These are phyloP conservation scores for Rhea americana DNA, from an alignment of 2,113 vertebrate genomes.

Conservation along the genomic window DNA sequence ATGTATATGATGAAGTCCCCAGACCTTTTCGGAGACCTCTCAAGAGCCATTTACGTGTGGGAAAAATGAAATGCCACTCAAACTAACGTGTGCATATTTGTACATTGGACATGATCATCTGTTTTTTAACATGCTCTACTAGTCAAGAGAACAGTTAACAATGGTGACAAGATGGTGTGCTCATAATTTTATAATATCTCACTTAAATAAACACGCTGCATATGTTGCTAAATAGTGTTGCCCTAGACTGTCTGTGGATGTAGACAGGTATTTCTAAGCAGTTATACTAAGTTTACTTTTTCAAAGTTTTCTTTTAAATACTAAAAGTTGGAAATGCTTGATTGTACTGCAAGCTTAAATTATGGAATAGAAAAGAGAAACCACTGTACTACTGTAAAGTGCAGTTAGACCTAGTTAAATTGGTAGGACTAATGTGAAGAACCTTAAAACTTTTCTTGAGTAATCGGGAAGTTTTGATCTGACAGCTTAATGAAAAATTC, in stretches of 20 bases:
- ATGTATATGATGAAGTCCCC: not conserved
- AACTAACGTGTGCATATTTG: not conserved
- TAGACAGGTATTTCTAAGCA: not conserved
- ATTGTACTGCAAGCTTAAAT: not conserved
- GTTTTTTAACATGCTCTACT: not conserved
- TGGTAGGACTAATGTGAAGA: not conserved
- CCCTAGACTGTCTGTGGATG: not conserved
- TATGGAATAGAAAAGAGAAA: not conserved
- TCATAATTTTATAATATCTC: not conserved
- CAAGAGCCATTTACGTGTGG: not conserved
- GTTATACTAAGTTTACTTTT: not conserved
- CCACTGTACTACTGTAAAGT: not conserved
- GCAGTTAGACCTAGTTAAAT: not conserved
- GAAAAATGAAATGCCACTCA: not conserved
- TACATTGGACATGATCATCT: not conserved
- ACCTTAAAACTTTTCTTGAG: not conserved
- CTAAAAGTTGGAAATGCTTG: not conserved
- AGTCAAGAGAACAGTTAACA: not conserved
- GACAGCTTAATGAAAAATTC: not conserved
- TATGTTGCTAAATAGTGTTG: not conserved
- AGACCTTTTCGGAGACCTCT: not conserved
- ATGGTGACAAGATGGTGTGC: not conserved
- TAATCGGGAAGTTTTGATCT: not conserved
- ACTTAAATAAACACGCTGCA: not conserved
- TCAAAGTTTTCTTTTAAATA: not conserved